Percentiles rank a stretch among this genome's conserved stretches.
These are phyloP conservation scores for Eugnorisma glareosa DNA, from an alignment of 2,888 invertebrate genomes.

Conservation along the genomic window DNA sequence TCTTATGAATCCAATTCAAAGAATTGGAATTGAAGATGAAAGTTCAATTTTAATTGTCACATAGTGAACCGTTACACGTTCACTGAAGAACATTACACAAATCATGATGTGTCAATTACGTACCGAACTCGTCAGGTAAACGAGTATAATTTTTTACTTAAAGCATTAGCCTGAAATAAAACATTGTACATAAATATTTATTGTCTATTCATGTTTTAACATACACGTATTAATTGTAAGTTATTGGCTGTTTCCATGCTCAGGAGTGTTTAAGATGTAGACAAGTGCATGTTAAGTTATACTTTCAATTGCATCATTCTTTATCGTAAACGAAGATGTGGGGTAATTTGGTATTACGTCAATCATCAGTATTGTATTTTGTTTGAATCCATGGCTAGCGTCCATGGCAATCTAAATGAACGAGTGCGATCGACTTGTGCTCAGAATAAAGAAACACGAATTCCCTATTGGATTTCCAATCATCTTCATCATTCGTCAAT, in stretches of 20 bases:
- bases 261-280: neutral
- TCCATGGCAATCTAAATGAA: neutral
- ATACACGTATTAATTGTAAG: neutral
- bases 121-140: constrained; percentile 13
- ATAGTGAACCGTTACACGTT: neutral
- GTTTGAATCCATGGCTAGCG: neutral
- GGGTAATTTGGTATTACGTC: constrained; percentile 7
- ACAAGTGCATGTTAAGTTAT: neutral
- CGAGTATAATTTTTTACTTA: neutral
- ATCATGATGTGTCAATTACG: neutral
- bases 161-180: neutral
- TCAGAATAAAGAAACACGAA: neutral
- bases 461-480: neutral
- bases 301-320: neutral
- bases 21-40: neutral
- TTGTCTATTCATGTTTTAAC: constrained; percentile 19
- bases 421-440: neutral
- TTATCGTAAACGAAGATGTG: neutral
- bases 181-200: neutral
- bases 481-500: neutral
- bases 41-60: neutral
- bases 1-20: neutral
- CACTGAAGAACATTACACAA: neutral
- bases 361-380: neutral
- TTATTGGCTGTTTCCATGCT: neutral